These are phyloP conservation scores for Cephalophus harveyi DNA, from an alignment of 2,113 vertebrate species.

Conservation along the genomic window DNA sequence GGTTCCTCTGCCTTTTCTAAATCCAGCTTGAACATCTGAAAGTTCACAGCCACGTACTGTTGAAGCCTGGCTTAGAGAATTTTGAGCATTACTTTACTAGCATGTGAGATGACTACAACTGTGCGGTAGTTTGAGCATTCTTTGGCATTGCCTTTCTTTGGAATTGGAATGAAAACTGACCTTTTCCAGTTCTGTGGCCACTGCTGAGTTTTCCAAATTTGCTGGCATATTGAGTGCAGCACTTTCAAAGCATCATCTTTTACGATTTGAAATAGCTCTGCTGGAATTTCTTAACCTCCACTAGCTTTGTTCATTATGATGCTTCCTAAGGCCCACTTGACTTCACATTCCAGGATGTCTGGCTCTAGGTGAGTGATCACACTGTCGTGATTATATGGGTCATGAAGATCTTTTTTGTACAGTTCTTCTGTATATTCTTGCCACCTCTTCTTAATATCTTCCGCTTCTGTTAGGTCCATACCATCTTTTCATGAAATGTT, in stretches of 20 bases:
- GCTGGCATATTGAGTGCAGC: neutral
- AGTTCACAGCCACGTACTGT: neutral
- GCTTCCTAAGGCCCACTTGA: neutral
- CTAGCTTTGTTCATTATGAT: neutral
- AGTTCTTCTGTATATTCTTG: neutral
- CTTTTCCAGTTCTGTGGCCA: neutral
- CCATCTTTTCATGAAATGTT: neutral
- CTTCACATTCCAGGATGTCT: neutral
- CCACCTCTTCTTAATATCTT: neutral
- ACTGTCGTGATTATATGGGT: accelerated
- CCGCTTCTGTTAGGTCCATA: neutral
- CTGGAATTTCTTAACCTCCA: neutral
- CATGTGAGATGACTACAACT: neutral
- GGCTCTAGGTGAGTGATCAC: neutral
- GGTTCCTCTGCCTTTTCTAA: neutral
- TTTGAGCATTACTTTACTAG: neutral
- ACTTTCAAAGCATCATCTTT: neutral
- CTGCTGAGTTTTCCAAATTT: neutral
- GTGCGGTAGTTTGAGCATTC: neutral
- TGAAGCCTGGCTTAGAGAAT: neutral
- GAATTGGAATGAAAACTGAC: neutral
- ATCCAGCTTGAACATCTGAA: neutral
- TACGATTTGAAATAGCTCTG: neutral
- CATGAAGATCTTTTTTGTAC: neutral
- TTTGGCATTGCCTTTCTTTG: neutral